Conservation (phyloP, 1,140 invertebrate species). For the Procambarus clarkii region DNA sequence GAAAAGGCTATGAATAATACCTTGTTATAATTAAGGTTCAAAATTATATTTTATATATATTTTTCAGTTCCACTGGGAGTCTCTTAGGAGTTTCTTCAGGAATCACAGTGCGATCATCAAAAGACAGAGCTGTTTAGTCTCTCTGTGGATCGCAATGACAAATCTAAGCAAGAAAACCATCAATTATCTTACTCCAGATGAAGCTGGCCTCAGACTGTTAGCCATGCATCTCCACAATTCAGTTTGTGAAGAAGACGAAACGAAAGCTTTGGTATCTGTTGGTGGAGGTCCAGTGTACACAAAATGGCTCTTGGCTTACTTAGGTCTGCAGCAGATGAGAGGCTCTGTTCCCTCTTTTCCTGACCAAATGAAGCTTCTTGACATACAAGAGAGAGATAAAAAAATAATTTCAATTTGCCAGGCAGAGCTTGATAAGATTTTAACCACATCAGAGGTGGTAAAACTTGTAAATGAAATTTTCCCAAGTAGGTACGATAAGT, state of each 20-base stretch:
- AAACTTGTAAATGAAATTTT: neutral
- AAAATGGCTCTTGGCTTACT: neutral
- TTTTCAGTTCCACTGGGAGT: constrained; percentile 4
- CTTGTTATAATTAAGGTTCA: no score
- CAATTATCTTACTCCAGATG: neutral
- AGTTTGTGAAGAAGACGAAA: neutral
- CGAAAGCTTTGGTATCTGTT: neutral
- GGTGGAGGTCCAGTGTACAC: neutral
- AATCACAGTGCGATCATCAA: neutral
- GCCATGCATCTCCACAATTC: neutral
- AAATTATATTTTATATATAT: neutral
- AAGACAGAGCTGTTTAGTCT: neutral
- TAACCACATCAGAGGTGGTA: neutral
- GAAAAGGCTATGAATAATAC: no score
- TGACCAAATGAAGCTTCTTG: neutral
- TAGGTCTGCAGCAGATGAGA: constrained; percentile 1
- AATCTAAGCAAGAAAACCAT: neutral
- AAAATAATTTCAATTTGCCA: neutral
- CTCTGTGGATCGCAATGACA: neutral
- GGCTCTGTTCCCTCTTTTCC: neutral
- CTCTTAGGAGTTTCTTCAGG: neutral
- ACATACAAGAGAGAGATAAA: neutral
- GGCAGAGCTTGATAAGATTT: neutral
- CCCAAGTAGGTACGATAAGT: neutral
- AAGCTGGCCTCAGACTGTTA: neutral